A percentile compares a stretch with the other conserved stretches of the same genome.
Evolutionary conservation across 92 coral and sea anemone species (phyloP).

Genomic region (Porites lobata): DNA sequence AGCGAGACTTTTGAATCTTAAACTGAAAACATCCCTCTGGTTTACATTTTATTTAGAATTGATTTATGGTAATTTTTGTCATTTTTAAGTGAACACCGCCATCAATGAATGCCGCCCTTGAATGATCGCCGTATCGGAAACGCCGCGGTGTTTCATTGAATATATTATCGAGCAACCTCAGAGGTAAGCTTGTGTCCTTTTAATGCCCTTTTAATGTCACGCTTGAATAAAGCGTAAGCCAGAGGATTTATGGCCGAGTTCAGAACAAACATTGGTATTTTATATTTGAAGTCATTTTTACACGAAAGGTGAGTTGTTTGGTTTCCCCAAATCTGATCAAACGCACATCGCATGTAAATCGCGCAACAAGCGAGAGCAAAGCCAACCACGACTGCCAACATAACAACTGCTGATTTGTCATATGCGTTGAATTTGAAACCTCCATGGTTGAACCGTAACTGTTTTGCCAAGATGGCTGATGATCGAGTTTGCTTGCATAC

Average conservation of each 20-base stretch:
- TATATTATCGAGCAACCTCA: too few relatives aligned
- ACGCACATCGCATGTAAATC: background rate
- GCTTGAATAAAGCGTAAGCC: background rate
- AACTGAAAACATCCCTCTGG: too few relatives aligned
- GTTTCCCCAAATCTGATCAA: too few relatives aligned
- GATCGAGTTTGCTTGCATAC: background rate
- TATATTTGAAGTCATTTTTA: background rate
- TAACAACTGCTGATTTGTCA: background rate
- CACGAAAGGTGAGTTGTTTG: too few relatives aligned
- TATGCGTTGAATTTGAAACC: background rate
- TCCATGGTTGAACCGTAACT: background rate
- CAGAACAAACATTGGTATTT: background rate
- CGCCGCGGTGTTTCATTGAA: too few relatives aligned
- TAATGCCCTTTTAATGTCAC: background rate
- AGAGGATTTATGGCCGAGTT: background rate
- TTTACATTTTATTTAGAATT: too few relatives aligned
- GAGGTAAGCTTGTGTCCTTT: background rate
- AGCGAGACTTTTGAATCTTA: too few relatives aligned
- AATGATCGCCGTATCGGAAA: too few relatives aligned
- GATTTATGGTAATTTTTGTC: too few relatives aligned
- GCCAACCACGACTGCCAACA: background rate
- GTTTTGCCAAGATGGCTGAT: background rate
- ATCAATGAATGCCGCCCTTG: too few relatives aligned
- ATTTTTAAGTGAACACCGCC: too few relatives aligned
- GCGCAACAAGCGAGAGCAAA: background rate